A percentile compares a stretch with the other conserved stretches of the same genome.
Evolutionary conservation across 1,140 invertebrate species (phyloP).

Genomic region (Chironomus striatipennis): DNA sequence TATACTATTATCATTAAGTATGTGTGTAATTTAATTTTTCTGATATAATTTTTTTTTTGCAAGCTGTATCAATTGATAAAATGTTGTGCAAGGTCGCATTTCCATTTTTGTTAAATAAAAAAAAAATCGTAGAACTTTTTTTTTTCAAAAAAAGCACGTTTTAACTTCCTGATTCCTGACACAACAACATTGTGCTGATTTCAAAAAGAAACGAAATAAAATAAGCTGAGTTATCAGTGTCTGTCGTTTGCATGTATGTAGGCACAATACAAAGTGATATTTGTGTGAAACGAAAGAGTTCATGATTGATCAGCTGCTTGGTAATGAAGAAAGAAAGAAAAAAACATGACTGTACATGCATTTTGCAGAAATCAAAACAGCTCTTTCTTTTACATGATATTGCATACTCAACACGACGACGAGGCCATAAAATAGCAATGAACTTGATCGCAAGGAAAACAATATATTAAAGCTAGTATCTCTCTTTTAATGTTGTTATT

Average conservation of each 20-base stretch:
- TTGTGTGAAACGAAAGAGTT: neutral
- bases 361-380: neutral
- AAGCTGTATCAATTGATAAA: neutral
- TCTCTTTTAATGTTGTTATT: no score
- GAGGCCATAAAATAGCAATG: neutral
- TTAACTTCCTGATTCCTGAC: no score
- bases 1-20: no score
- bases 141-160: no score
- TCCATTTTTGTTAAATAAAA: neutral
- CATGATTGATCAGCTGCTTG: neutral
- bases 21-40: neutral
- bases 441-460: neutral
- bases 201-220: no score
- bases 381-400: neutral
- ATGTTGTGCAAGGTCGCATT: neutral
- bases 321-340: neutral
- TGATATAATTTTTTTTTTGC: neutral
- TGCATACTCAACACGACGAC: neutral
- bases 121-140: no score
- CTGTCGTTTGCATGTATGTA: no score
- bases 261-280: neutral
- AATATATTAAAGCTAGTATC: neutral
- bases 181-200: no score
- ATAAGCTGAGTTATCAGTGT: no score
- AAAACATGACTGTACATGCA: neutral